These are phyloP conservation scores for Epinephelus lanceolatus DNA, from an alignment of 2,113 vertebrate species.

Conservation along the genomic window DNA sequence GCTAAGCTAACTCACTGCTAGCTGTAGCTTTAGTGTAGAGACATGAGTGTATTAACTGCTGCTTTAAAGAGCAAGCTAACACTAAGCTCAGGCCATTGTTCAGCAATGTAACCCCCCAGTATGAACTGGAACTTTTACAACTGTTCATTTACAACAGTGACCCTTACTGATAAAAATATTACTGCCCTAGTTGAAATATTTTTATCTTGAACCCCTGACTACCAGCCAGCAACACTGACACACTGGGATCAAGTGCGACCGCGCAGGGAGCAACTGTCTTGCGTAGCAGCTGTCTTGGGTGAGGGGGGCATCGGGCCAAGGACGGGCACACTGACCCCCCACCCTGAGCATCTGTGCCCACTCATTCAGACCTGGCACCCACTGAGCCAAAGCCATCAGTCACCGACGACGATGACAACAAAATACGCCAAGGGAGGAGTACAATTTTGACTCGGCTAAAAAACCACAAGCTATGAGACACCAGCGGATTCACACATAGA, in stretches of 20 bases:
- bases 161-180: constrained; percentile 36
- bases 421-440: constrained; percentile 48
- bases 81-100: neutral
- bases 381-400: constrained; percentile 51
- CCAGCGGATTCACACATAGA: constrained; percentile 56
- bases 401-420: constrained; percentile 54
- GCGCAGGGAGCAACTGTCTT: constrained; percentile 51
- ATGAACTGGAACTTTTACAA: constrained; percentile 3
- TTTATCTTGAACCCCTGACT: constrained; percentile 39
- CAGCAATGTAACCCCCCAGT: too few relatives aligned
- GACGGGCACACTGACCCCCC: constrained; percentile 48
- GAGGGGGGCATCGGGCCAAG: constrained; percentile 38
- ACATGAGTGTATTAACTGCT: too few relatives aligned
- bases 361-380: constrained; percentile 49
- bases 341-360: constrained; percentile 58
- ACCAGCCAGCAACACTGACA: constrained; percentile 24
- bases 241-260: constrained; percentile 36
- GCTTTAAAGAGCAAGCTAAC: neutral
- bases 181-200: constrained; percentile 33
- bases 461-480: constrained; percentile 66
- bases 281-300: constrained; percentile 68
- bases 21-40: too few relatives aligned
- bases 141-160: constrained; percentile 11
- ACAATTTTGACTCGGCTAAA: constrained; percentile 40
- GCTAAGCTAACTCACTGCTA: neutral